Conservation (phyloP, 2,797 vertebrate species). For the Hyperoplus immaculatus region DNA sequence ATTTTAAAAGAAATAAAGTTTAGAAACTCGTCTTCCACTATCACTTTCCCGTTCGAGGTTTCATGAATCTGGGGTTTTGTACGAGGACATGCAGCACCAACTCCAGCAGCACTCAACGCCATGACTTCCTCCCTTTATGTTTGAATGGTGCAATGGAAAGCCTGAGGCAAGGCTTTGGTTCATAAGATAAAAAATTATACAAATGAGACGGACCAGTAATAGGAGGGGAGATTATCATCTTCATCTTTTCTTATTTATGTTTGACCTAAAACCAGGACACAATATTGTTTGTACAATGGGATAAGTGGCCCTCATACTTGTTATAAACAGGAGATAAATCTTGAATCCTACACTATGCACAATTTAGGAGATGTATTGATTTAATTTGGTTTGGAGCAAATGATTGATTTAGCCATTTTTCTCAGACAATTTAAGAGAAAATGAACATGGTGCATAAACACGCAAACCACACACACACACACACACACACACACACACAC, state of each 20-base stretch:
- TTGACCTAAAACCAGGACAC: conserved; percentile 45
- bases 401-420: conserved; percentile 66
- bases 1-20: no score
- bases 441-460: conserved; percentile 52
- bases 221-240: conserved; percentile 45
- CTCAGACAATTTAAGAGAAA: conserved; percentile 49
- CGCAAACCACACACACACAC: conserved; percentile 59
- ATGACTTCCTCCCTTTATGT: no score
- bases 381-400: conserved; percentile 33
- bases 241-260: conserved; percentile 51
- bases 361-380: conserved; percentile 44
- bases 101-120: no score
- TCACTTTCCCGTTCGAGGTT: no score
- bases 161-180: conserved; percentile 39
- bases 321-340: conserved; percentile 19
- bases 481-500: conserved; percentile 61
- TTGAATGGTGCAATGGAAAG: no score
- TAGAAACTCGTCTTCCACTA: no score
- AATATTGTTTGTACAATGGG: conserved; percentile 16
- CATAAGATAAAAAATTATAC: conserved; percentile 29
- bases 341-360: conserved; percentile 2
- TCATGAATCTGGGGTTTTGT: no score
- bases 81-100: no score
- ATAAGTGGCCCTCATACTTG: conserved; percentile 25
- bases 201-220: conserved; percentile 29